phyloP scores from a whole-genome alignment of 2,888 invertebrate genomes.

The Pheosia tremula region DNA sequence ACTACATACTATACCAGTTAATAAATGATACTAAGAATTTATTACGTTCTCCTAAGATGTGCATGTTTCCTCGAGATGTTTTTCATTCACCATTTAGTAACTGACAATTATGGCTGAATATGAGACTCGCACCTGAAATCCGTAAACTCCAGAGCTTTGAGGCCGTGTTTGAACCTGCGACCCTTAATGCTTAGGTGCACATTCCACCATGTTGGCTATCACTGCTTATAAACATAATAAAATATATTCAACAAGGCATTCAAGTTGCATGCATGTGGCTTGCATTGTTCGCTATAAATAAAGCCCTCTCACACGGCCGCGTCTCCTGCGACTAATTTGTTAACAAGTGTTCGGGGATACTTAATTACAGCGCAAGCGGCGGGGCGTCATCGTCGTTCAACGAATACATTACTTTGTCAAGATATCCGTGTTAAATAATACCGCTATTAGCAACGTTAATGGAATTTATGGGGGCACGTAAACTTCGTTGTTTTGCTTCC shows the following conservation, averaged over 20 bases:
- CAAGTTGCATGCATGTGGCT: slow-evolving; percentile 20
- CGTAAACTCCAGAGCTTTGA: too few relatives aligned
- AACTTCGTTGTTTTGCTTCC: slow-evolving; percentile 28
- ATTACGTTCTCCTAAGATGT: too few relatives aligned
- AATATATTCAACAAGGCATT: too few relatives aligned
- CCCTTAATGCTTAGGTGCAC: too few relatives aligned
- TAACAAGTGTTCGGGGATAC: slow-evolving; percentile 76
- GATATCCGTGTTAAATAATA: slow-evolving; percentile 64
- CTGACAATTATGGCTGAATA: too few relatives aligned
- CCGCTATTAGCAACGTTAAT: slow-evolving; percentile 61
- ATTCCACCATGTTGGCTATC: too few relatives aligned
- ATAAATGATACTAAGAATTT: too few relatives aligned
- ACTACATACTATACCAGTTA: not conserved
- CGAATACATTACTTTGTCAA: slow-evolving; percentile 68
- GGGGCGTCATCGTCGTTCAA: slow-evolving; percentile 71
- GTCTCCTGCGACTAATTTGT: slow-evolving; percentile 75
- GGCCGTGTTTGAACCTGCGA: too few relatives aligned
- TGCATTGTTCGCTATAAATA: slow-evolving; percentile 59
- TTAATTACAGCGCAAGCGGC: slow-evolving; percentile 71
- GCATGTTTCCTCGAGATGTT: too few relatives aligned
- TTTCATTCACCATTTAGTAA: too few relatives aligned
- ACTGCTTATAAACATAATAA: too few relatives aligned
- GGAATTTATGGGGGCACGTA: slow-evolving; percentile 52
- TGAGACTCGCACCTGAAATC: too few relatives aligned
- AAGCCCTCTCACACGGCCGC: slow-evolving; percentile 57